A percentile compares a stretch with the other conserved stretches of the same genome.
Conservation (phyloP, 2,797 vertebrate species). For the Bucorvus abyssinicus region DNA sequence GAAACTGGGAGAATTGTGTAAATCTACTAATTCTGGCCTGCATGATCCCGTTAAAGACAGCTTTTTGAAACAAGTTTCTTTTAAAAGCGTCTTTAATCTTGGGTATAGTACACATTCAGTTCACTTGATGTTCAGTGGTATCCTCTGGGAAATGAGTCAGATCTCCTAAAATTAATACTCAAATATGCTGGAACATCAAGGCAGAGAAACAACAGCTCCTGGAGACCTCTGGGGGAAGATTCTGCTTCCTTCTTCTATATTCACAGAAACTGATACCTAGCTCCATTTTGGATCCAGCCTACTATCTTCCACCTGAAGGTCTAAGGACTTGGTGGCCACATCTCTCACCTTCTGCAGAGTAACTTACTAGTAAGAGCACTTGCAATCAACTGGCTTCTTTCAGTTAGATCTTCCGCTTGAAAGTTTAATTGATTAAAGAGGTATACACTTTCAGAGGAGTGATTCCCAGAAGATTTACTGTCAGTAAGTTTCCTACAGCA, state of each 20-base stretch:
- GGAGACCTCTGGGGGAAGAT: background rate
- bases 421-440: background rate
- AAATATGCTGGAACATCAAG: rapidly evolving
- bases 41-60: background rate
- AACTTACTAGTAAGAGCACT: background rate
- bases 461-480: background rate
- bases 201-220: background rate
- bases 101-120: background rate
- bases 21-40: background rate
- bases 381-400: no score
- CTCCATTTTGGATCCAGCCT: background rate
- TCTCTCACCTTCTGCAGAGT: background rate
- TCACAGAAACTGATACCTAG: background rate
- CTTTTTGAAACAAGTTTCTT: background rate
- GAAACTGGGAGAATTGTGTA: background rate
- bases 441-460: background rate
- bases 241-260: background rate
- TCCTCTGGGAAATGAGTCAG: background rate
- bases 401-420: background rate
- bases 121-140: background rate
- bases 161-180: background rate
- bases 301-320: background rate
- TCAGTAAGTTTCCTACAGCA: background rate
- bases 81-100: background rate
- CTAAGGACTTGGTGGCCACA: background rate